Evolutionary conservation across 2,113 vertebrate species (phyloP), one percentile per base, ranked within the genome.

Genomic region (Phylloscopus whistleri): DNA sequence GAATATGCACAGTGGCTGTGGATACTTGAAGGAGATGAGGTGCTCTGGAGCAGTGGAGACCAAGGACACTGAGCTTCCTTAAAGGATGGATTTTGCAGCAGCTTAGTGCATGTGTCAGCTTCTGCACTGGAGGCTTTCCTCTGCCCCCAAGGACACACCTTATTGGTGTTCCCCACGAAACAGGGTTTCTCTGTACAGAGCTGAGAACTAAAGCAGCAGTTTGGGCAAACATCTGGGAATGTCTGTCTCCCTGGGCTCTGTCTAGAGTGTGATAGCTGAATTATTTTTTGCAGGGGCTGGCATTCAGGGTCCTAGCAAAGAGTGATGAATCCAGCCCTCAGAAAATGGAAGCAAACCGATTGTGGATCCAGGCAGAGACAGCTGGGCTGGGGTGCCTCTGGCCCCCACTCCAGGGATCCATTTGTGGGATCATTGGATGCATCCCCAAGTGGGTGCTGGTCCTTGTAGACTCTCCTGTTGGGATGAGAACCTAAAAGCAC

Each of bases 1-100:
- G 59, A 69, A 31, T 33, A 56, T 4, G 0, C 27, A 7, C 7
- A 39, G 19, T 11, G 16, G 19, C 35, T 2, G 1, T 43, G 11
- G 16, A 31, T 75, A 13, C 39, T 75, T 64, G 23, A 35, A 78
- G 16, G 21, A 48, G 3, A 1, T 20, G 31, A 64, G 41, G 26
- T 2, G 0, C 19, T 44, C 55, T 49, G 44, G 19, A 81, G 33
- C 81, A 84, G 21, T 3, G 49, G 39, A 70, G 9, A 35, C 7
- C 43, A 35, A 67, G 13, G 16, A 5, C 35, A 46, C 2, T 48
- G 19, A 20, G 4, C 58, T 93, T 70, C 49, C 21, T 82, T 44
- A 20, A 8, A 0, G 1, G 9, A 44, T 27, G 10, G 21, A 37
- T 79, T 89, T 84, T 84, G 35, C 39, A 87, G 41, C 17, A 87